Conservation (phyloP, 2,113 vertebrate genomes). For the Apaloderma vittatum region DNA sequence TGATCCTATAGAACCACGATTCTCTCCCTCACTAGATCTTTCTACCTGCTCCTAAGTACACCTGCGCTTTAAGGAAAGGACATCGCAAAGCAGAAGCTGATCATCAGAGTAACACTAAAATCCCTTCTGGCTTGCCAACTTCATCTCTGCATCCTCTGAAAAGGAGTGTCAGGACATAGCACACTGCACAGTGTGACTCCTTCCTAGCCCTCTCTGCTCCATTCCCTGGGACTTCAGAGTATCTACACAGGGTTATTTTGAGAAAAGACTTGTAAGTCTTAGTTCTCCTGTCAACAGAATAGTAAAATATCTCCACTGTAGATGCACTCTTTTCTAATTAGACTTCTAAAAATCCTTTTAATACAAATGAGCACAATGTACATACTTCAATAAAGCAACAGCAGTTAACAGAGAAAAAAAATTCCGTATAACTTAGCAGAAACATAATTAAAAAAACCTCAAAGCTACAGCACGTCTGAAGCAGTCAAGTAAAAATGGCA, state of each 20-base stretch:
- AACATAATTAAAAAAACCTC: background rate
- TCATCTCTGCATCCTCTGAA: background rate
- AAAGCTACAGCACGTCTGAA: background rate
- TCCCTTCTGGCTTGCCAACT: background rate
- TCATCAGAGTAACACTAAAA: background rate
- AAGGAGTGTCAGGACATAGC: background rate
- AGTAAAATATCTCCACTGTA: no score
- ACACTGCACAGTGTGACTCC: fast-evolving
- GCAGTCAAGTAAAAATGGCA: background rate
- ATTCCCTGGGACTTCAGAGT: background rate
- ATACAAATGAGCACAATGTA: background rate
- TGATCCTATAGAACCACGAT: background rate
- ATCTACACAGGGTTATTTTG: background rate
- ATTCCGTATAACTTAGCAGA: background rate
- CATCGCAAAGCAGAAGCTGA: background rate
- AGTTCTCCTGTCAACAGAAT: no score
- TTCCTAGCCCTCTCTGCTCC: background rate
- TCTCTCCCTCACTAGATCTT: background rate
- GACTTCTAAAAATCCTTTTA: background rate
- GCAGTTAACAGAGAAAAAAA: background rate
- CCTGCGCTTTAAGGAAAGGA: background rate
- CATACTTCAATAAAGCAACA: background rate
- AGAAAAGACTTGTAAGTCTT: background rate
- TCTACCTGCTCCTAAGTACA: background rate
- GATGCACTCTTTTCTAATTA: background rate